Conservation (phyloP, 2,888 invertebrate species). For the Diplazon laetatorius region DNA sequence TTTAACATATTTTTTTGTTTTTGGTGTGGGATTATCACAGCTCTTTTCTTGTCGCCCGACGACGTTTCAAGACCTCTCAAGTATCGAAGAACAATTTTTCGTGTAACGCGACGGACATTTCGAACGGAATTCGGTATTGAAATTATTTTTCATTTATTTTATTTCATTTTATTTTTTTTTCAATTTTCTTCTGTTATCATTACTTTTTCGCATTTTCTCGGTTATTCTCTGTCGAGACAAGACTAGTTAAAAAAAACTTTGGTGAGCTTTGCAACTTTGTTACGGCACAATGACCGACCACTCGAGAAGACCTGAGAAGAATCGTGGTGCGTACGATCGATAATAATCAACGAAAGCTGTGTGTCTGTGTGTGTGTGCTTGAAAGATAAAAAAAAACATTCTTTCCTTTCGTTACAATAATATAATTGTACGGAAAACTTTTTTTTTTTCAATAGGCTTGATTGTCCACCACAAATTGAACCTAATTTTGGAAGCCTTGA, state of each 20-base stretch:
- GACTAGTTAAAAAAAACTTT: constrained; percentile 58
- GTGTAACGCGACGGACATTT: constrained; percentile 1
- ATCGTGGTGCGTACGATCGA: constrained; percentile 16
- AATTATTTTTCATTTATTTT: no score
- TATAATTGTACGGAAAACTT: no score
- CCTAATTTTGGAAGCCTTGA: constrained; percentile 46
- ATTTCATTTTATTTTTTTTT: not conserved
- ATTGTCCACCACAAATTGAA: constrained; percentile 38
- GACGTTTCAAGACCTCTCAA: constrained; percentile 18
- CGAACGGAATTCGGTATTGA: not conserved
- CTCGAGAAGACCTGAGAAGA: constrained; percentile 39
- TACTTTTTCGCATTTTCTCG: not conserved
- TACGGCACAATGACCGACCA: constrained; percentile 15
- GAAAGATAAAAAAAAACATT: not conserved
- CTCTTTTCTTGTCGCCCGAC: constrained; percentile 32
- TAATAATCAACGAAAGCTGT: constrained; percentile 7
- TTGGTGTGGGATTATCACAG: constrained; percentile 34
- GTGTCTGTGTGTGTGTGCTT: constrained; percentile 42
- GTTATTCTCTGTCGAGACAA: not conserved
- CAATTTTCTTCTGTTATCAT: not conserved
- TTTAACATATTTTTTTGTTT: no score
- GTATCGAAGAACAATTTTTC: not conserved
- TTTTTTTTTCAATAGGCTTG: constrained; percentile 35
- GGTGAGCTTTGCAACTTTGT: constrained; percentile 29
- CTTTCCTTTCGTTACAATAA: not conserved